phyloP scores from a whole-genome alignment of 2,113 vertebrate genomes.

The Bagarius yarrelli region DNA sequence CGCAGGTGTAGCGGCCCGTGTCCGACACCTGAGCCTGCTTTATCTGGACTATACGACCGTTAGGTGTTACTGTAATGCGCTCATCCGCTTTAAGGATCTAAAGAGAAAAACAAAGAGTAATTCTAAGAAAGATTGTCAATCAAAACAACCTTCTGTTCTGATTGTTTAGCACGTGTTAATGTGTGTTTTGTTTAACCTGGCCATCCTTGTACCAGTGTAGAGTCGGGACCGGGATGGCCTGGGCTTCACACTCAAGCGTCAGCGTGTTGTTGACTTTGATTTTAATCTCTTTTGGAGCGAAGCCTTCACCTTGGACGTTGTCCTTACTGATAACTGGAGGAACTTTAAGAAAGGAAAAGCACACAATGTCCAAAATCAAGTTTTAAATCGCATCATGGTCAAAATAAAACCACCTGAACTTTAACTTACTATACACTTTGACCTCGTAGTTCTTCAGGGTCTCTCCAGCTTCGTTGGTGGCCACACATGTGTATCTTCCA shows the following conservation, averaged over 20 bases:
- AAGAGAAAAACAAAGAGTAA: constrained; percentile 25
- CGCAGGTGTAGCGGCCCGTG: constrained; percentile 90
- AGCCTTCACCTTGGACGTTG: constrained; percentile 74
- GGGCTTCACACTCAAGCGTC: constrained; percentile 86
- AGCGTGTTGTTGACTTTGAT: constrained; percentile 88
- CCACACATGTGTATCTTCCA: constrained; percentile 89
- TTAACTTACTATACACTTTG: constrained; percentile 87
- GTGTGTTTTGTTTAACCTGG: constrained; percentile 73
- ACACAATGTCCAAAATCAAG: constrained; percentile 3
- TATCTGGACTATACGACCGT: constrained; percentile 82
- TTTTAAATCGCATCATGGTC: not conserved
- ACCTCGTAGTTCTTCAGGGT: constrained; percentile 88
- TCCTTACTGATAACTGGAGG: constrained; percentile 90
- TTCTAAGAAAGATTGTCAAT: constrained; percentile 1
- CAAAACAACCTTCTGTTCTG: not conserved
- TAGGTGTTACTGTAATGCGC: constrained; percentile 75
- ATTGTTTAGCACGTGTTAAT: constrained; percentile 33
- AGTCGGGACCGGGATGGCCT: constrained; percentile 80
- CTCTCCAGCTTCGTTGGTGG: constrained; percentile 93
- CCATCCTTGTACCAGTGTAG: constrained; percentile 96
- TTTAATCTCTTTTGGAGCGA: constrained; percentile 88
- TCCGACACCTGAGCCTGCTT: constrained; percentile 85
- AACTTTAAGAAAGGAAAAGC: constrained; percentile 68
- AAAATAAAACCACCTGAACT: not conserved
- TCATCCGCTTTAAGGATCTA: constrained; percentile 78